These are phyloP conservation scores for Catocala sponsa DNA, from an alignment of 2,888 invertebrate species.

Conservation along the genomic window DNA sequence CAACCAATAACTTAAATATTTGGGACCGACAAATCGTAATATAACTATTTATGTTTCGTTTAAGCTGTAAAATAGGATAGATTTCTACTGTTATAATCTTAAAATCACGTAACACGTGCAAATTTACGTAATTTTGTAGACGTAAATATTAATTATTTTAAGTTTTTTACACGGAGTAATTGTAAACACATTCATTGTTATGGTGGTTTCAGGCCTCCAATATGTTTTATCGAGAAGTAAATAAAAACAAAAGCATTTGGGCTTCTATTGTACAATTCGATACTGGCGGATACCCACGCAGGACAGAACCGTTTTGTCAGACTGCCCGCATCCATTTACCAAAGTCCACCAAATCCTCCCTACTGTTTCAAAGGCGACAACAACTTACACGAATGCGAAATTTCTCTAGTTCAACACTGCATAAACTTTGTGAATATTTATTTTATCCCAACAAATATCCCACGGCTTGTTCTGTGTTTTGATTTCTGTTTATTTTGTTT, in stretches of 20 bases:
- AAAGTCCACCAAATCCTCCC: conserved; percentile 46
- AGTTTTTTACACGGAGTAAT: too few relatives aligned
- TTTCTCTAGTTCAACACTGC: neutral
- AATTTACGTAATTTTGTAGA: too few relatives aligned
- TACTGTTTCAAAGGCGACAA: conserved; percentile 29
- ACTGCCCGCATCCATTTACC: conserved; percentile 62
- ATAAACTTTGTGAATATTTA: neutral
- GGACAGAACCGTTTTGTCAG: conserved; percentile 62
- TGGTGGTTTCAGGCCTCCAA: neutral
- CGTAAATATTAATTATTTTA: too few relatives aligned
- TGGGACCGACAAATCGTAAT: too few relatives aligned
- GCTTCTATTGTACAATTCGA: conserved; percentile 13
- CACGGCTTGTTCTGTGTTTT: neutral
- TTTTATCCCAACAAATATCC: neutral
- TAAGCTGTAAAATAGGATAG: too few relatives aligned
- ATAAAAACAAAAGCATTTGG: too few relatives aligned
- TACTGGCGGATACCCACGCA: conserved; percentile 14
- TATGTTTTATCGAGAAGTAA: conserved; percentile 1
- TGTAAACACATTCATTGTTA: too few relatives aligned
- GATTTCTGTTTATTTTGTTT: too few relatives aligned
- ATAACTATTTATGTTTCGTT: too few relatives aligned
- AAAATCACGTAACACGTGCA: too few relatives aligned
- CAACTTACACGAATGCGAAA: conserved; percentile 32
- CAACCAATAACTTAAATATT: too few relatives aligned
- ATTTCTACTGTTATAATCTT: too few relatives aligned